Evolutionary conservation across 2,888 invertebrate genomes (phyloP).

Genomic region (Phyto melanocephala): DNA sequence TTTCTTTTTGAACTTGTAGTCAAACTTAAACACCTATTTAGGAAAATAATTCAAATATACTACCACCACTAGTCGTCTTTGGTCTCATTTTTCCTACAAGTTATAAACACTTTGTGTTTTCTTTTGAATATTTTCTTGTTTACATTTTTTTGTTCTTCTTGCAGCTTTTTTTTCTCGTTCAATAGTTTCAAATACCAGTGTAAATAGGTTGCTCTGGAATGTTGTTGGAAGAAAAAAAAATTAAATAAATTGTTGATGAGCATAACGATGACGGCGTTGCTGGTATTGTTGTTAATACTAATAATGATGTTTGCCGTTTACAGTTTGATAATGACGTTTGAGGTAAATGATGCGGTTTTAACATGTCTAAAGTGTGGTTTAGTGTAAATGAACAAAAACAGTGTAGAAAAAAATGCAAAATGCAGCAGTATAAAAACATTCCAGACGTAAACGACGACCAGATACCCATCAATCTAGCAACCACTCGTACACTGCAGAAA

Average conservation of each 20-base stretch:
- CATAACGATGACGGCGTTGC: constrained; percentile 24
- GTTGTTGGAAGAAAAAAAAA: constrained; percentile 18
- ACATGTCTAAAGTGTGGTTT: constrained; percentile 60
- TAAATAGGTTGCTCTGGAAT: constrained; percentile 57
- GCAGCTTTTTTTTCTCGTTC: constrained; percentile 9
- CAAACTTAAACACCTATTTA: too few relatives aligned
- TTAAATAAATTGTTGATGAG: constrained; percentile 10
- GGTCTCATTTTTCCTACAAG: neutral
- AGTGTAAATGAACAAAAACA: constrained; percentile 38
- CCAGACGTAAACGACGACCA: constrained; percentile 9
- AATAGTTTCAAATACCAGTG: neutral
- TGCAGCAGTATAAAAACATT: constrained; percentile 25
- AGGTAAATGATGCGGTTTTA: constrained; percentile 54
- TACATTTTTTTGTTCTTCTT: neutral
- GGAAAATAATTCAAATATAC: neutral
- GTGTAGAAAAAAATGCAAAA: neutral
- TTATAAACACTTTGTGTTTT: neutral
- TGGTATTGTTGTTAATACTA: neutral
- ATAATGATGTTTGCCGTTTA: constrained; percentile 15
- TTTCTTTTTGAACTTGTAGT: too few relatives aligned
- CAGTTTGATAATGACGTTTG: constrained; percentile 27
- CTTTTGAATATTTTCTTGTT: neutral
- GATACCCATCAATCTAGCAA: neutral
- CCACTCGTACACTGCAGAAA: neutral
- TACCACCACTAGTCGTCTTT: neutral